Base-by-base conservation (phyloP, 1,140 invertebrate species). In the Pararge aegeria region DNA sequence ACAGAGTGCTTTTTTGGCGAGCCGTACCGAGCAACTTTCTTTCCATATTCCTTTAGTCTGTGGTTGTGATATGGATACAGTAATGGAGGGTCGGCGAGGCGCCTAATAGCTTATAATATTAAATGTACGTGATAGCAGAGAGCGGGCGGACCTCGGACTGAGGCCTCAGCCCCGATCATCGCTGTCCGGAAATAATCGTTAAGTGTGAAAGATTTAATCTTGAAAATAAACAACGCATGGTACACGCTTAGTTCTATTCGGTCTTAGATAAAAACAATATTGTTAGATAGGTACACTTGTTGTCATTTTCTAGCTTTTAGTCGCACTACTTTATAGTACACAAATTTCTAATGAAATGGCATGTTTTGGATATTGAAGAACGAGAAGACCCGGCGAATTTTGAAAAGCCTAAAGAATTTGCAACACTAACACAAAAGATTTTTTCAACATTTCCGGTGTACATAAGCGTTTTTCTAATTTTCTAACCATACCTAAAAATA, bases 21-120 rank as follows among this genome's bases (percentile, higher is more conserved):
- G 3, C 30, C 9, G 4, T 10, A 10, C 10, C 24, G 24, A 24
- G 2, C 7, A 7, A 24, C 30, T 12, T 4, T 34, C 1, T 34
- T 3, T 34, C n/a, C n/a, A n/a, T 12, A 10, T 34, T 34, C 30
- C 2, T 34, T 4, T 34, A 34, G 30, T 34, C 30, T 34, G 10
- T 4, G 30, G 30, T 12, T 34, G 10, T 34, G 81, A 86, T 86
- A 89, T 86, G 84, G 84, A 87, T 81, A 82, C 79, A 84, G 83
- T 87, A 89, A 89, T 87, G 69, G 80, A 80, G 80, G 84, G 67
- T 73, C 78, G 81, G 73, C 78, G 78, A 78, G 76, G 81, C 80
- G 80, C 74, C 82, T 87, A 87, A 89, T 87, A 84, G 83, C 84
- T 85, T 87, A 86, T 86, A 86, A 86, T 87, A 86, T 87, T 87